Percentiles rank a stretch among this genome's conserved stretches.
Conservation (phyloP, 1,140 invertebrate species). For the Mya arenaria region DNA sequence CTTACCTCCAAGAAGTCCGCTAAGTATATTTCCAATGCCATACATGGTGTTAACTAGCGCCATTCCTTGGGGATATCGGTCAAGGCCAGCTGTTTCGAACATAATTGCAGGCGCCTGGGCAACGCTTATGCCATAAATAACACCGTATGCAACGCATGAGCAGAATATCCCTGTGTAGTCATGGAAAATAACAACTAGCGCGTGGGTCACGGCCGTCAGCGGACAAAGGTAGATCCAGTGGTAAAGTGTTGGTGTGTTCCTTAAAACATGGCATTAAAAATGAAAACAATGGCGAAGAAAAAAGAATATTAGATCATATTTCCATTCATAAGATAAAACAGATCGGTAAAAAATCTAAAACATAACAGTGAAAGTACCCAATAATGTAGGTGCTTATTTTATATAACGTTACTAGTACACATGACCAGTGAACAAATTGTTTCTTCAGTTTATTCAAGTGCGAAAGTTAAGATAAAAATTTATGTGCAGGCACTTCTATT, state of each 20-base stretch:
- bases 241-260: background rate
- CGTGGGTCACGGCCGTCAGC: background rate
- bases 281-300: too few relatives aligned
- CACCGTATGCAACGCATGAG: background rate
- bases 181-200: background rate
- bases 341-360: too few relatives aligned
- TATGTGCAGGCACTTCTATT: too few relatives aligned
- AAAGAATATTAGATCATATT: too few relatives aligned
- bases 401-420: too few relatives aligned
- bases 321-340: too few relatives aligned
- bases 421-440: too few relatives aligned
- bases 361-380: too few relatives aligned
- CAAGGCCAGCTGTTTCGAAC: constrained; percentile 1
- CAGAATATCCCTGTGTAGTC: background rate
- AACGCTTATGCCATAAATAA: background rate
- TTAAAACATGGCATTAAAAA: background rate
- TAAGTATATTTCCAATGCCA: background rate
- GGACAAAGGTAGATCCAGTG: background rate
- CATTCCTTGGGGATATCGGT: constrained; percentile 16
- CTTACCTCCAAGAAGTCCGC: constrained; percentile 12
- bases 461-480: too few relatives aligned
- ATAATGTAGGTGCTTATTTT: too few relatives aligned
- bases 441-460: too few relatives aligned
- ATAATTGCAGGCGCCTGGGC: constrained; percentile 14
- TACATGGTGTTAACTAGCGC: constrained; percentile 21